phyloP scores from a whole-genome alignment of 1,140 invertebrate genomes.

The Micrasema minimum region DNA sequence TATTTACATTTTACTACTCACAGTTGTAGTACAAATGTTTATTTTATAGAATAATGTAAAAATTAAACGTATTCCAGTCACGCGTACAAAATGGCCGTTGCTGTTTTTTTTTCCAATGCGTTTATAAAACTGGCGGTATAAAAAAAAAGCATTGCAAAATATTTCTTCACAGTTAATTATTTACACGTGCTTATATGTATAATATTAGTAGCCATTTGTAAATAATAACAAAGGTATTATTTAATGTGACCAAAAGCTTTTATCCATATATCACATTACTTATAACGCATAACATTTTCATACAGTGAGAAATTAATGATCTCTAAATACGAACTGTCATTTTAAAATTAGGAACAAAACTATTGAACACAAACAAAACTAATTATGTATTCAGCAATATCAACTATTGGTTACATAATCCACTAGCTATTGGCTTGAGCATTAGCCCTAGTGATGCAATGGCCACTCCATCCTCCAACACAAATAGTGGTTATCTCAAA shows the following conservation, averaged over 20 bases:
- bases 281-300: background rate
- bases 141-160: conserved; percentile 20
- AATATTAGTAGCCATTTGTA: conserved; percentile 2
- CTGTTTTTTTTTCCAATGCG: background rate
- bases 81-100: too few species aligned
- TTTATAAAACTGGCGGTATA: conserved; percentile 14
- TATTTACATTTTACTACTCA: background rate
- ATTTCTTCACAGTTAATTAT: background rate
- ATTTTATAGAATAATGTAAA: too few species aligned
- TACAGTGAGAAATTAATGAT: conserved; percentile 5
- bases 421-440: too few species aligned
- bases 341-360: conserved; percentile 31
- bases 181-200: conserved; percentile 12
- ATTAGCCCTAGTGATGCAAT: too few species aligned
- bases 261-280: conserved; percentile 10
- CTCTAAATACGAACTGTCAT: conserved; percentile 14
- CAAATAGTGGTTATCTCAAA: too few species aligned
- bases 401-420: too few species aligned
- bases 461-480: too few species aligned
- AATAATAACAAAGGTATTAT: background rate
- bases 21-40: too few species aligned
- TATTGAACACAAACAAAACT: conserved; percentile 3
- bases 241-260: too few species aligned
- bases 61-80: too few species aligned
- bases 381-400: too few species aligned